Evolutionary conservation across 2,797 vertebrate species (phyloP), one percentile per base, ranked within the genome.

Genomic region (Mastacembelus armatus): DNA sequence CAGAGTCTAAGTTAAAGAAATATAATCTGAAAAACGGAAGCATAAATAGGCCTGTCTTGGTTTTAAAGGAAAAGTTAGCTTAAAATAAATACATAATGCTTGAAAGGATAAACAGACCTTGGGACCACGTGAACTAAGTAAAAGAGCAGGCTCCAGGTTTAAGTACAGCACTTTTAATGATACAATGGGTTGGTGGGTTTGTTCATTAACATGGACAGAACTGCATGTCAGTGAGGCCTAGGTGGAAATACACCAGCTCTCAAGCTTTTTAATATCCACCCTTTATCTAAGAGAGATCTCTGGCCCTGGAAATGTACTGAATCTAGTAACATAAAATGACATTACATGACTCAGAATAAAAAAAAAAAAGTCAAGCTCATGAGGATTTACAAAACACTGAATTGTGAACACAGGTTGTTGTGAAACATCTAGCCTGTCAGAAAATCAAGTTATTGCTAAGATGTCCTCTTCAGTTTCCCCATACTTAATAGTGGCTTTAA

Each of bases 131-230:
- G n/a, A n/a, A n/a, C n/a, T n/a, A n/a, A n/a, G n/a, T n/a, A n/a
- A n/a, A n/a, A n/a, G 1, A 27, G 12, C 19, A 61, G 19, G 12
- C 21, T 62, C 33, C 0, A 18, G 22, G 49, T 81, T 89, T 55
- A 82, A 79, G 82, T 92, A 91, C 92, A 93, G 89, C 92, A 91
- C 89, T 91, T 91, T 92, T 92, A 92, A 91, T 92, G 87, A 91
- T 91, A 89, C 88, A 89, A 91, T 84, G 84, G 80, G 79, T 83
- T 84, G 81, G 83, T 86, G 79, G 83, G 83, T 84, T 89, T 80
- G 77, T 88, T 87, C 58, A 83, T 84, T 85, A 85, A 89, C 86
- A 90, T 83, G 77, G 86, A 83, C 78, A 71, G 47, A 85, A 85
- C 85, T 88, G 86, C 78, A 85, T 81, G 83, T 91, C 77, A 59